Evolutionary conservation across 2,113 vertebrate genomes (phyloP).

Genomic region (Dipodomys ordii): DNA sequence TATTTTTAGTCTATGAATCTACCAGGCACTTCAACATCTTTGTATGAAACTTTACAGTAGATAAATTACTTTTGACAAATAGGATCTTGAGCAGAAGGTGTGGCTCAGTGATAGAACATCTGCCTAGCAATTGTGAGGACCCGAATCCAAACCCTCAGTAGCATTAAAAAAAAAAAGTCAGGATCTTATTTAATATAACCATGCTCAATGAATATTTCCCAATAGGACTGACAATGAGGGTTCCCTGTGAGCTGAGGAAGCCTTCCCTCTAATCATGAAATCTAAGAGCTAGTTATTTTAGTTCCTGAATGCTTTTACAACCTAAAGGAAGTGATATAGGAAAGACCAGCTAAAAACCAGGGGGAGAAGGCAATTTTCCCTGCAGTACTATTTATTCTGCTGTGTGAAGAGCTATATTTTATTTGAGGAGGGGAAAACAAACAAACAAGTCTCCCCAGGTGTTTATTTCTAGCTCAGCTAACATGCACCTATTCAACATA

Average conservation of each 20-base stretch:
- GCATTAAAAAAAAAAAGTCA: neutral
- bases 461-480: neutral
- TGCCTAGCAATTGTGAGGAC: neutral
- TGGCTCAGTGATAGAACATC: neutral
- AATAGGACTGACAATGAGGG: neutral
- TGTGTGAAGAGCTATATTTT: neutral
- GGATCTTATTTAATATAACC: conserved; percentile 3
- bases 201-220: neutral
- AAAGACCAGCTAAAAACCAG: neutral
- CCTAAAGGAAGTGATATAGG: neutral
- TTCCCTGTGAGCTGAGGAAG: neutral
- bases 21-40: too few relatives aligned
- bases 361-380: neutral
- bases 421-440: neutral
- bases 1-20: too few relatives aligned
- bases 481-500: neutral
- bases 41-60: too few relatives aligned
- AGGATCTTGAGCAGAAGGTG: too few relatives aligned
- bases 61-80: too few relatives aligned
- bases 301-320: neutral
- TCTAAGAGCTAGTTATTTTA: neutral
- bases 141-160: neutral
- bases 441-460: neutral
- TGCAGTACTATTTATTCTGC: neutral
- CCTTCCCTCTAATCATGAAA: too few relatives aligned